These are phyloP conservation scores for Melieria omissa DNA, from an alignment of 2,888 invertebrate genomes.

Conservation along the genomic window DNA sequence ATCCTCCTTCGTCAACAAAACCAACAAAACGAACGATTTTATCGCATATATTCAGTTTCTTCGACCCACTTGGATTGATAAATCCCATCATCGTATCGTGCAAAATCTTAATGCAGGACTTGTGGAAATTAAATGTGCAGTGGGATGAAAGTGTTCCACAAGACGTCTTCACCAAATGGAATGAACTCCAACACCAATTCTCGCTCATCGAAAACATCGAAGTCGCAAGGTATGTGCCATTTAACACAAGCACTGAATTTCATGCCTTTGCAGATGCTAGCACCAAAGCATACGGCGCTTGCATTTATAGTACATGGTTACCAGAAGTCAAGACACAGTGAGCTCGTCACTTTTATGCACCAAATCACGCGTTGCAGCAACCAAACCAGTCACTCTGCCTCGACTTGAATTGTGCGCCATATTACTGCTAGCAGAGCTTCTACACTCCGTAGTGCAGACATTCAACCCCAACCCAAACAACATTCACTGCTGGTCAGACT, in stretches of 20 bases:
- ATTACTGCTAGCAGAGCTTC: slow-evolving; percentile 20
- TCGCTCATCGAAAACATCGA: slow-evolving; percentile 6
- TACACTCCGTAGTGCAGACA: slow-evolving; percentile 13
- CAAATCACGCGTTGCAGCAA: slow-evolving; percentile 33
- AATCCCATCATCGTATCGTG: slow-evolving; percentile 32
- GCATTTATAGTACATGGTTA: slow-evolving; percentile 30
- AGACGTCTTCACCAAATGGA: slow-evolving; percentile 20
- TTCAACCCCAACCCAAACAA: neutral
- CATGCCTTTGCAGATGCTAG: slow-evolving; percentile 38
- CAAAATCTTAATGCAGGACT: slow-evolving; percentile 38
- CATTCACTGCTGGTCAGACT: slow-evolving; percentile 13
- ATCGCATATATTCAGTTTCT: slow-evolving; percentile 32
- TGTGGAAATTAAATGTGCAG: slow-evolving; percentile 34
- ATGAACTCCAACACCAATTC: slow-evolving; percentile 11
- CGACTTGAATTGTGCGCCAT: slow-evolving; percentile 34
- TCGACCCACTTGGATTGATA: slow-evolving; percentile 36
- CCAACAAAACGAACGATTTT: slow-evolving; percentile 37
- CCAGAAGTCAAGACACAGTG: neutral
- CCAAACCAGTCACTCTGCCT: slow-evolving; percentile 26
- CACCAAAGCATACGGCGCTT: slow-evolving; percentile 35
- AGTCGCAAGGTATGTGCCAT: slow-evolving; percentile 31
- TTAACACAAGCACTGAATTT: slow-evolving; percentile 16
- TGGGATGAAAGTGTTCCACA: slow-evolving; percentile 37
- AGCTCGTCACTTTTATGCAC: slow-evolving; percentile 19
- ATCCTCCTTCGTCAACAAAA: neutral